These are phyloP conservation scores for Platichthys flesus DNA, from an alignment of 2,113 vertebrate genomes.

Conservation along the genomic window DNA sequence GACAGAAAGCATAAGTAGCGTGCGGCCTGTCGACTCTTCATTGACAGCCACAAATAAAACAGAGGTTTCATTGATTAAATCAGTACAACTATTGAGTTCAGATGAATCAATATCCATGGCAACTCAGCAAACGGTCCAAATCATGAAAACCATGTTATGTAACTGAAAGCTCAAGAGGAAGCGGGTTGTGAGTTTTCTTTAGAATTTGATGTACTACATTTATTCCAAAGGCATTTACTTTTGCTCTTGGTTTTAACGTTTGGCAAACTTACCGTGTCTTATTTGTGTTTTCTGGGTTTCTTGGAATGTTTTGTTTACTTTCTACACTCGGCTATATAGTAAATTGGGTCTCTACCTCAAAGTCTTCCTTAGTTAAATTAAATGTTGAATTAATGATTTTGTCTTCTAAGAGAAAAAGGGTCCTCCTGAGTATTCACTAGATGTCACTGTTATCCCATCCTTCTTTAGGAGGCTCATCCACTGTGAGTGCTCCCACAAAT, in stretches of 20 bases:
- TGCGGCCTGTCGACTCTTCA: slow-evolving; percentile 16
- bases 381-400: too few relatives aligned
- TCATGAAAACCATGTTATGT: background rate
- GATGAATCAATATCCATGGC: background rate
- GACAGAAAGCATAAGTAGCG: background rate
- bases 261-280: too few relatives aligned
- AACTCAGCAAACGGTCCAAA: background rate
- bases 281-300: too few relatives aligned
- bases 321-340: too few relatives aligned
- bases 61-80: too few relatives aligned
- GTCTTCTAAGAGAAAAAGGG: background rate
- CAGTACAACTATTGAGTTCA: too few relatives aligned
- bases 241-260: too few relatives aligned
- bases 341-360: too few relatives aligned
- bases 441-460: slow-evolving; percentile 67
- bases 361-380: too few relatives aligned
- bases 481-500: slow-evolving; percentile 2
- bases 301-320: too few relatives aligned
- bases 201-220: too few relatives aligned
- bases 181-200: background rate
- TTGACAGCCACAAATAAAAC: background rate
- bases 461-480: background rate
- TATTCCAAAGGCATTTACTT: too few relatives aligned
- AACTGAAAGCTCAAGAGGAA: background rate
- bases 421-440: slow-evolving; percentile 53